phyloP scores from a whole-genome alignment of 2,113 vertebrate genomes.

The Urocolius indicus region DNA sequence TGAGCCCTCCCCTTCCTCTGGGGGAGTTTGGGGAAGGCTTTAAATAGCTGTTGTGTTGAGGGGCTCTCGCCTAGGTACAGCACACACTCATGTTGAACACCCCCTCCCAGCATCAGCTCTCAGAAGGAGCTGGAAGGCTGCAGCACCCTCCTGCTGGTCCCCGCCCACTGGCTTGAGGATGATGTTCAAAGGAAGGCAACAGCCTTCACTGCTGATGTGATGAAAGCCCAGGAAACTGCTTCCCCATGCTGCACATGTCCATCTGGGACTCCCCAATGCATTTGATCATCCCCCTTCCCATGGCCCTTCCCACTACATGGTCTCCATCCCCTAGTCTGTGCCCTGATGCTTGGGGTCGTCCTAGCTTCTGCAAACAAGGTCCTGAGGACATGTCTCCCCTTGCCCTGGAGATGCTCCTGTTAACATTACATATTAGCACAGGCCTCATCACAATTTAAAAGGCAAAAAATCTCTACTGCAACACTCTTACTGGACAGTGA shows the following conservation, averaged over 20 bases:
- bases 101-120: not conserved
- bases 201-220: not conserved
- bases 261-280: not conserved
- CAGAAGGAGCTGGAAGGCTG: not conserved
- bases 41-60: not conserved
- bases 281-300: not conserved
- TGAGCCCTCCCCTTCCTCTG: not conserved
- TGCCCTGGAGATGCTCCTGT: not conserved
- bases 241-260: too few relatives aligned
- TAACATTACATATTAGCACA: not conserved
- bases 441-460: not conserved
- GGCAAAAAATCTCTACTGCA: not conserved
- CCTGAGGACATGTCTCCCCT: not conserved
- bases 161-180: accelerated
- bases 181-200: not conserved
- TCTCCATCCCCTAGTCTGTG: not conserved
- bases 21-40: conserved; percentile 6
- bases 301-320: accelerated
- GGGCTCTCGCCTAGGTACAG: not conserved
- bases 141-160: not conserved
- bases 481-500: not conserved
- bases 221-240: not conserved
- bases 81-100: not conserved
- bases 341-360: not conserved
- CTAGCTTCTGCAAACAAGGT: not conserved